Conservation (phyloP, 2,113 vertebrate species). For the Ictidomys tridecemlineatus region DNA sequence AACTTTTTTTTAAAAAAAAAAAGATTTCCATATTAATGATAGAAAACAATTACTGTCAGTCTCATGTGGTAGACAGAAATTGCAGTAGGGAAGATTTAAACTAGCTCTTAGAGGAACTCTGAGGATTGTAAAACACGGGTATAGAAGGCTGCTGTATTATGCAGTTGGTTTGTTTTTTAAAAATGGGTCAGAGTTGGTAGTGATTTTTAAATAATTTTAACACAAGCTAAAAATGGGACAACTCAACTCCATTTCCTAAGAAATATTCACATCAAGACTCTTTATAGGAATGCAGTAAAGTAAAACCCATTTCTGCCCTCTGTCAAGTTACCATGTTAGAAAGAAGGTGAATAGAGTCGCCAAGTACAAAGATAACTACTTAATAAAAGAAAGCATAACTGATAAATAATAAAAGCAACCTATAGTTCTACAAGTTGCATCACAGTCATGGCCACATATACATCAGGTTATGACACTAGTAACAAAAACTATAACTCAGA, state of each 20-base stretch:
- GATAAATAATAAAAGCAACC: conserved; percentile 29
- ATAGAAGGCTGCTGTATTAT: not conserved
- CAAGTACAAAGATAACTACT: conserved; percentile 12
- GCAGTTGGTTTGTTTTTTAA: not conserved
- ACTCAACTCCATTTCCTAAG: conserved; percentile 17
- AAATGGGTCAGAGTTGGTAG: not conserved
- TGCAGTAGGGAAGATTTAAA: not conserved
- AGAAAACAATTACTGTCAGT: conserved; percentile 33
- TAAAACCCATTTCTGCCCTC: not conserved
- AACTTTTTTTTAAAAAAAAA: too few species aligned
- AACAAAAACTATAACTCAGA: not conserved
- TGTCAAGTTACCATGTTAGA: not conserved
- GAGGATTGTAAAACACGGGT: not conserved
- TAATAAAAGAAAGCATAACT: conserved; percentile 13
- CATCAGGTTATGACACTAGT: not conserved
- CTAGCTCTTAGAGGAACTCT: not conserved
- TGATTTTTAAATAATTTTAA: conserved; percentile 43
- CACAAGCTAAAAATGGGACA: not conserved
- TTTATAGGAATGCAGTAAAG: not conserved
- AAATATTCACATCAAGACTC: conserved; percentile 19
- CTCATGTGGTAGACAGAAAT: not conserved
- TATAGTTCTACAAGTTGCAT: not conserved
- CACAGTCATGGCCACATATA: not conserved
- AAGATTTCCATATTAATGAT: not conserved
- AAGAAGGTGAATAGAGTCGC: not conserved